These are phyloP conservation scores for Hydrolagus affinis DNA, from an alignment of 2,113 vertebrate species.

Conservation along the genomic window DNA sequence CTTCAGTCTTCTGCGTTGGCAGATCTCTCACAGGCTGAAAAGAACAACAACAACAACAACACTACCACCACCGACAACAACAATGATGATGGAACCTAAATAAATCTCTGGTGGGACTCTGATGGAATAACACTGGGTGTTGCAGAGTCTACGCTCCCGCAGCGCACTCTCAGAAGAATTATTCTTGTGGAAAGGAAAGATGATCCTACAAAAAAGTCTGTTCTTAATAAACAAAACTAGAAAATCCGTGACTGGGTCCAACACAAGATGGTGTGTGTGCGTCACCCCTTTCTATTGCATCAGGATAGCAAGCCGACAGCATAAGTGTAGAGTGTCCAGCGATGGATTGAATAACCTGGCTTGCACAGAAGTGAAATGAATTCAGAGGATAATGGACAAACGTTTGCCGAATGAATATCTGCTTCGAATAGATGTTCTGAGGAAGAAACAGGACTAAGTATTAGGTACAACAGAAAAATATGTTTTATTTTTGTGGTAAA, in stretches of 20 bases:
- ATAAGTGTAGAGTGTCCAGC: neutral
- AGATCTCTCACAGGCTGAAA: slow-evolving; percentile 10
- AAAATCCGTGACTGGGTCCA: neutral
- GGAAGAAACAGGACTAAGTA: slow-evolving; percentile 6
- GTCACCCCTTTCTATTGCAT: neutral
- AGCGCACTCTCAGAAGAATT: neutral
- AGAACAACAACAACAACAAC: neutral
- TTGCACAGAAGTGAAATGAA: neutral
- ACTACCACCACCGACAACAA: no score
- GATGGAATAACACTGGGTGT: neutral
- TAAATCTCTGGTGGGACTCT: neutral
- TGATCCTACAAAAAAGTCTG: neutral
- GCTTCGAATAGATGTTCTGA: slow-evolving; percentile 23
- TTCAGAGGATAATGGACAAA: neutral
- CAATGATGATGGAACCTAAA: no score
- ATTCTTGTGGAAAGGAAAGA: neutral
- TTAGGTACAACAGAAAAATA: slow-evolving; percentile 21
- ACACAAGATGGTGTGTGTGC: neutral
- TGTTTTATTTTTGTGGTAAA: slow-evolving; percentile 25
- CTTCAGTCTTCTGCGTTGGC: neutral
- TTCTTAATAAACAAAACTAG: neutral
- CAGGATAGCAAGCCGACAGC: neutral
- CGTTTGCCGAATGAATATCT: neutral
- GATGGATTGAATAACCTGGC: neutral
- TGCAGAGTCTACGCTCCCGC: neutral